Evolutionary conservation across 2,797 vertebrate genomes (phyloP).

Genomic region (Coreius guichenoti): DNA sequence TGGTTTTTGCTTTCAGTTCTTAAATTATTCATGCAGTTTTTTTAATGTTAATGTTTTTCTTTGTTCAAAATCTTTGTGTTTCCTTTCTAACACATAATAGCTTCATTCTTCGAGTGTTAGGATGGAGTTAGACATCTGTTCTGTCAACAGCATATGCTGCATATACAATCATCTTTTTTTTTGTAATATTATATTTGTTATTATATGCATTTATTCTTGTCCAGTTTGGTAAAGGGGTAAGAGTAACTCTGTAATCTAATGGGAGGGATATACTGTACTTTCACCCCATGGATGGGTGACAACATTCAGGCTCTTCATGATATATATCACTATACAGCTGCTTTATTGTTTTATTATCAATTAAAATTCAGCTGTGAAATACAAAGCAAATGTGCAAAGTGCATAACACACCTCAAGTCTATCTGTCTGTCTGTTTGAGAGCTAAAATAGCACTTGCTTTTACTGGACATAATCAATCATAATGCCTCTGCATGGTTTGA

Average conservation of each 20-base stretch:
- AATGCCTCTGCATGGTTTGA: neutral
- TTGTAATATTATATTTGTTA: neutral
- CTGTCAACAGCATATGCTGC: neutral
- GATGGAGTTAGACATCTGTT: neutral
- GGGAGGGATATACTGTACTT: neutral
- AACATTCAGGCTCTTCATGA: neutral
- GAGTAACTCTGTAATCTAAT: neutral
- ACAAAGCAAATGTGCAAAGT: constrained; percentile 13
- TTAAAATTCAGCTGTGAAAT: neutral
- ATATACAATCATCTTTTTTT: neutral
- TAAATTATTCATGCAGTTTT: constrained; percentile 49
- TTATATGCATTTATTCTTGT: neutral
- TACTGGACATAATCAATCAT: neutral
- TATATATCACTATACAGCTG: neutral
- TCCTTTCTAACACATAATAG: neutral
- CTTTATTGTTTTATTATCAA: constrained; percentile 12
- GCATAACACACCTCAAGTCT: constrained; percentile 5
- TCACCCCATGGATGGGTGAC: neutral
- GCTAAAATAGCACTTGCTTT: neutral
- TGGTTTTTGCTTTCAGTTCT: constrained; percentile 2
- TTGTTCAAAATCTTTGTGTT: neutral
- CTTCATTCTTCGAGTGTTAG: neutral
- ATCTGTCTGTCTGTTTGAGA: neutral
- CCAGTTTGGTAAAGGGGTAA: neutral
- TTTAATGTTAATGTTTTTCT: neutral